Conservation (phyloP, 1,140 invertebrate genomes). For the Lithobius niger region DNA sequence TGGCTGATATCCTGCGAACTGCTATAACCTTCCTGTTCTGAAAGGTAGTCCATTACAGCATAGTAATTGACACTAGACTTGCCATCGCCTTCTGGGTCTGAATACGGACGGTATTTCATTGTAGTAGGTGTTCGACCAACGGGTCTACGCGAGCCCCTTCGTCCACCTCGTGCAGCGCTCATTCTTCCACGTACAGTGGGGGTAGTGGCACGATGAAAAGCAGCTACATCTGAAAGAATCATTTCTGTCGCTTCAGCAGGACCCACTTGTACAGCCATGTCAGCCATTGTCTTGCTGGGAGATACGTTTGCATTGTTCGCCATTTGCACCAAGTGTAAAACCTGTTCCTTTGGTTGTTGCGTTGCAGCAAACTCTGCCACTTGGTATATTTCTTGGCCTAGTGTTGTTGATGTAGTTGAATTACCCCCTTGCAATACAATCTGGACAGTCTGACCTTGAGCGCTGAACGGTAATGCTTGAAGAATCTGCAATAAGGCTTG, state of each 20-base stretch:
- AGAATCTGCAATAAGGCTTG: slow-evolving; percentile 10
- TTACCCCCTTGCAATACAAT: slow-evolving; percentile 2
- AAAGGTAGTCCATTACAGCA: slow-evolving; percentile 10
- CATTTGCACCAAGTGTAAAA: neutral
- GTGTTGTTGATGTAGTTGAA: too few species aligned
- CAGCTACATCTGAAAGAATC: too few species aligned
- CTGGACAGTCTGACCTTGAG: slow-evolving; percentile 5
- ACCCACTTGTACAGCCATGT: slow-evolving; percentile 7
- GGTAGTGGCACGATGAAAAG: too few species aligned
- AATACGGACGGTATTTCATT: neutral
- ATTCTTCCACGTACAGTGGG: too few species aligned
- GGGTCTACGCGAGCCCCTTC: neutral
- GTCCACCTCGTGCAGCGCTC: too few species aligned
- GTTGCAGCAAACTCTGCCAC: neutral
- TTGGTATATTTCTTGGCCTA: neutral
- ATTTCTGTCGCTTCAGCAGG: neutral
- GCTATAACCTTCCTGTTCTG: slow-evolving; percentile 8
- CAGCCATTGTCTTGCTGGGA: neutral
- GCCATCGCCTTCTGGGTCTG: neutral
- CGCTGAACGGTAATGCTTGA: slow-evolving; percentile 5
- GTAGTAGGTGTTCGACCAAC: neutral
- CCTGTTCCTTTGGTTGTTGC: slow-evolving; percentile 4
- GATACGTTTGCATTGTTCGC: neutral
- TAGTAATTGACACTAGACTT: slow-evolving; percentile 11
- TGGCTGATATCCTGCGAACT: slow-evolving; percentile 1